Evolutionary conservation across 2,888 invertebrate genomes (phyloP).

Genomic region (Folsomia candida): DNA sequence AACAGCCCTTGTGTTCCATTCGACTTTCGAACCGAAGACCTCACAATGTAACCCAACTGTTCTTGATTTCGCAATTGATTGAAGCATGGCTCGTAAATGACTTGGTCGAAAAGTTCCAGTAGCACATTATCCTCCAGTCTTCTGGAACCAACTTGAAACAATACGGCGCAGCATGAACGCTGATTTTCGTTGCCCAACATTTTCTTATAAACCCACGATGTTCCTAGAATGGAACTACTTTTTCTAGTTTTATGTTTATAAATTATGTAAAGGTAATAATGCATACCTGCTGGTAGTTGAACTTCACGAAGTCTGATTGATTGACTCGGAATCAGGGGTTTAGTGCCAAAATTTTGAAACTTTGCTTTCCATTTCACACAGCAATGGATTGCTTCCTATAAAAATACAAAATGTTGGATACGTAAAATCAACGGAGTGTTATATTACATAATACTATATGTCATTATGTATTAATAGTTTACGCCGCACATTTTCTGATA

Average conservation of each 20-base stretch:
- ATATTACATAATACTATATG: too few species aligned
- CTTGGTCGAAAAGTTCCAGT: slow-evolving; percentile 81
- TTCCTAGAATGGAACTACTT: background rate
- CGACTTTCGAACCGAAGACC: slow-evolving; percentile 76
- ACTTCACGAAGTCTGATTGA: slow-evolving; percentile 78
- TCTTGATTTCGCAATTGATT: slow-evolving; percentile 85
- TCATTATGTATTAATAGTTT: background rate
- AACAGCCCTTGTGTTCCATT: slow-evolving; percentile 81
- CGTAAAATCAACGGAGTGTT: too few species aligned
- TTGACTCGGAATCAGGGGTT: slow-evolving; percentile 75
- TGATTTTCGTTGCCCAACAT: background rate
- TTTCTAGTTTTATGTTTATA: background rate
- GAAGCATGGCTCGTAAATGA: slow-evolving; percentile 87
- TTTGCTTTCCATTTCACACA: slow-evolving; percentile 57
- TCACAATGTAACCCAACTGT: slow-evolving; percentile 92
- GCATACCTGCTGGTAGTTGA: slow-evolving; percentile 73
- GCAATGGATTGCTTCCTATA: slow-evolving; percentile 68
- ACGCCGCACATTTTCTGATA: slow-evolving; percentile 61
- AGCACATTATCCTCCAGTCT: slow-evolving; percentile 70
- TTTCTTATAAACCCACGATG: background rate
- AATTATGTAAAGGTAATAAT: too few species aligned
- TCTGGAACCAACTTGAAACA: slow-evolving; percentile 81
- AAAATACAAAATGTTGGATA: slow-evolving; percentile 32
- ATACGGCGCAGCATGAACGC: slow-evolving; percentile 65
- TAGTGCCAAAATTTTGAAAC: slow-evolving; percentile 58